These are phyloP conservation scores for Mesoligia furuncula DNA, from an alignment of 2,888 invertebrate genomes.

Conservation along the genomic window DNA sequence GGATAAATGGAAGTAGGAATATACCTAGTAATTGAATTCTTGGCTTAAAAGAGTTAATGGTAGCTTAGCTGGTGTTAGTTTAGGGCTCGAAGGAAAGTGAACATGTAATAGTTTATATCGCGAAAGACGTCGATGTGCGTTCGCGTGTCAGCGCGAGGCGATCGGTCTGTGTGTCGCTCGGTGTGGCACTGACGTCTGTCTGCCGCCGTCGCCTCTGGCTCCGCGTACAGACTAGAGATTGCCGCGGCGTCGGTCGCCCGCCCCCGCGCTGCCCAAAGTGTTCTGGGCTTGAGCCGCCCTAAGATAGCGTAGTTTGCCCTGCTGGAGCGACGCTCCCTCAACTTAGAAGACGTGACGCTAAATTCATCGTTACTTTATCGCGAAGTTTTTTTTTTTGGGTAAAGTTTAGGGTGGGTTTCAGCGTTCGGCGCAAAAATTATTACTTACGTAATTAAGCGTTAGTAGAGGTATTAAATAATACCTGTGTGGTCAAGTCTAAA, in stretches of 20 bases:
- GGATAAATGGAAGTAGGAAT: slow-evolving; percentile 41
- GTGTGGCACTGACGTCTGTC: slow-evolving; percentile 85
- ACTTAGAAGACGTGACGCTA: slow-evolving; percentile 71
- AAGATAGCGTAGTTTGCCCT: slow-evolving; percentile 74
- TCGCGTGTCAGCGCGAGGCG: slow-evolving; percentile 83
- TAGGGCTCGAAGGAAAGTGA: slow-evolving; percentile 49
- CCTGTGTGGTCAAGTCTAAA: too few species aligned
- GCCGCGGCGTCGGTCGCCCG: slow-evolving; percentile 85
- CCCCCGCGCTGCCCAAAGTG: slow-evolving; percentile 80
- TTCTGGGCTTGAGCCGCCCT: slow-evolving; percentile 76
- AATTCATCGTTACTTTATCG: slow-evolving; percentile 76
- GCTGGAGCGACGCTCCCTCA: slow-evolving; percentile 61
- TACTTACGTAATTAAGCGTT: neutral
- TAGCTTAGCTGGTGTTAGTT: slow-evolving; percentile 44
- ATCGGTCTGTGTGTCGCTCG: slow-evolving; percentile 86
- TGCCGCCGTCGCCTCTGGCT: slow-evolving; percentile 70
- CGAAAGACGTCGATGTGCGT: slow-evolving; percentile 69
- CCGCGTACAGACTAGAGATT: slow-evolving; percentile 66
- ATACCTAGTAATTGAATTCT: slow-evolving; percentile 47
- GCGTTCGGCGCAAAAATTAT: too few species aligned
- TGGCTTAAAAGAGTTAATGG: slow-evolving; percentile 26
- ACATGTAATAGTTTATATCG: slow-evolving; percentile 85
- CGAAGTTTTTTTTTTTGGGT: slow-evolving; percentile 37
- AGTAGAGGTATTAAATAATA: neutral
- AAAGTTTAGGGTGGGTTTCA: neutral